Percentiles rank a stretch among this genome's conserved stretches.
phyloP scores from a whole-genome alignment of 2,113 vertebrate genomes.

The Ameiurus melas region DNA sequence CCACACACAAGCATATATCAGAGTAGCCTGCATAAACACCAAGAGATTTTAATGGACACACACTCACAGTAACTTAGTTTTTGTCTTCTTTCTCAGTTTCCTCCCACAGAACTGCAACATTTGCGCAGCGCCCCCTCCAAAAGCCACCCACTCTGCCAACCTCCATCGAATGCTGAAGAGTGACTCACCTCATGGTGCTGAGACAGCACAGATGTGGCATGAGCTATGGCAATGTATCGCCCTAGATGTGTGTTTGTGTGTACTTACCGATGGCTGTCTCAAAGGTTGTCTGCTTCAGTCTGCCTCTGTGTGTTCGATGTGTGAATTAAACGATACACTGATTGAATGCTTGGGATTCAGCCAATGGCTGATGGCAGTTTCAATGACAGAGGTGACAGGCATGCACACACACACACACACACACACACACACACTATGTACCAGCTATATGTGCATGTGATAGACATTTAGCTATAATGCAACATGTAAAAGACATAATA shows the following conservation, averaged over 20 bases:
- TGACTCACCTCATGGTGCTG: conserved; percentile 35
- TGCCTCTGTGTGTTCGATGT: conserved; percentile 45
- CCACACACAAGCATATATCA: conserved; percentile 43
- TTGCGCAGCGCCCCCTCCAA: conserved; percentile 7
- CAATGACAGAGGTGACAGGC: conserved; percentile 27
- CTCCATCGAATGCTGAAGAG: conserved; percentile 8
- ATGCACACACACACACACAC: conserved; percentile 9
- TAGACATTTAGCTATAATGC: not conserved
- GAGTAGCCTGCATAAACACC: not conserved
- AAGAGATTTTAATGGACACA: conserved; percentile 15
- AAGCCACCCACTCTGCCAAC: conserved; percentile 30
- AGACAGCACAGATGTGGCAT: conserved; percentile 29
- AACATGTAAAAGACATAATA: not conserved
- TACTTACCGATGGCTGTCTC: conserved; percentile 40
- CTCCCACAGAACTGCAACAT: conserved; percentile 39
- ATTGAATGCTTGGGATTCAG: conserved; percentile 53
- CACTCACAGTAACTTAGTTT: conserved; percentile 35
- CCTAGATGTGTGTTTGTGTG: conserved; percentile 2
- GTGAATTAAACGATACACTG: conserved; percentile 47
- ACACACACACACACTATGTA: not conserved
- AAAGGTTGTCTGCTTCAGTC: conserved; percentile 31
- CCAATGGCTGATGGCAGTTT: conserved; percentile 58
- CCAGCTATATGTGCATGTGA: not conserved
- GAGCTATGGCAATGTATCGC: not conserved
- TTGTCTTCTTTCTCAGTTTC: conserved; percentile 36